These are phyloP conservation scores for Misgurnus anguillicaudatus DNA, from an alignment of 2,113 vertebrate species.

Conservation along the genomic window DNA sequence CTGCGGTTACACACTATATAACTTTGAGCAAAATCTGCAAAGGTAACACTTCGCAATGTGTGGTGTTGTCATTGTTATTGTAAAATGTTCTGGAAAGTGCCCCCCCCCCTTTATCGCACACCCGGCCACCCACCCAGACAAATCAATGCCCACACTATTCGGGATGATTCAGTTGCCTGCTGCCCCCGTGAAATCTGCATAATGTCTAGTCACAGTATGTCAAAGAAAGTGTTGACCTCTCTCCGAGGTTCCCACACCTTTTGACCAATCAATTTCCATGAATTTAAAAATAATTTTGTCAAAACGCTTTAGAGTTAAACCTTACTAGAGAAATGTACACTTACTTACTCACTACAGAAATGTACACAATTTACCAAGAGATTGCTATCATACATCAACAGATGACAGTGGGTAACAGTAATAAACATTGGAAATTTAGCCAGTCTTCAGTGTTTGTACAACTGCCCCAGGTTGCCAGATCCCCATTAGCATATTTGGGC, in stretches of 20 bases:
- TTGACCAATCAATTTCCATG: neutral
- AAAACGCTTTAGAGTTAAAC: neutral
- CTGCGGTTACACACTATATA: neutral
- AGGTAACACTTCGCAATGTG: neutral
- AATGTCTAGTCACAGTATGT: conserved; percentile 47
- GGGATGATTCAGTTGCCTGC: conserved; percentile 36
- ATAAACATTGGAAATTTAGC: conserved; percentile 70
- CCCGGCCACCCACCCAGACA: conserved; percentile 13
- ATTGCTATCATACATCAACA: neutral
- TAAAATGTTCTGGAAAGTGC: no score
- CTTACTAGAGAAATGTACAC: neutral
- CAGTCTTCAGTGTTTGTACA: conserved; percentile 80
- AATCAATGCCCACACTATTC: conserved; percentile 30
- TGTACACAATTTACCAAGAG: no score
- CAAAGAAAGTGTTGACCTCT: conserved; percentile 46
- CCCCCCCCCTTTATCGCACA: no score
- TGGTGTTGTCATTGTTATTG: neutral
- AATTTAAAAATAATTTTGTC: neutral
- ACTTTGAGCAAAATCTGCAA: neutral
- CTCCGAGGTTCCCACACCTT: conserved; percentile 30
- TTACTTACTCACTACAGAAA: no score
- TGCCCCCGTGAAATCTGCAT: conserved; percentile 49
- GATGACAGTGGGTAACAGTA: conserved; percentile 36
- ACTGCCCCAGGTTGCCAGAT: conserved; percentile 81
- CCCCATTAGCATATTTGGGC: conserved; percentile 91